phyloP scores from a whole-genome alignment of 2,888 invertebrate species.

The Margaritifera margaritifera region DNA sequence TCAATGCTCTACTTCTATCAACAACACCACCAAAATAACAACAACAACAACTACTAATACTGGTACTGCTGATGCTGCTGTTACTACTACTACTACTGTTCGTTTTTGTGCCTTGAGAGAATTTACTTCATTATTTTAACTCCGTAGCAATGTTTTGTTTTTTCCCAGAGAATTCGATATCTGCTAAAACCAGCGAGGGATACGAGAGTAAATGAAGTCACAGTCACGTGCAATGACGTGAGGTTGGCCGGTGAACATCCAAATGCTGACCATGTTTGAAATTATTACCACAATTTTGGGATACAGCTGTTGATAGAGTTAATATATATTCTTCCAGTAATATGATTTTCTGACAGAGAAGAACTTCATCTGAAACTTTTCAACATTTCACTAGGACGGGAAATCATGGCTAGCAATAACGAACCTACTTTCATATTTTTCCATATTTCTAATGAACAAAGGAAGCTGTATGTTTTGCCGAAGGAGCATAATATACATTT shows the following conservation, averaged over 20 bases:
- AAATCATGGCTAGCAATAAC: too few relatives aligned
- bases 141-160: neutral
- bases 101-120: neutral
- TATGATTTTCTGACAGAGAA: too few relatives aligned
- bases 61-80: neutral
- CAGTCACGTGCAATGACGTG: constrained; percentile 35
- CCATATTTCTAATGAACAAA: too few relatives aligned
- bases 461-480: too few relatives aligned
- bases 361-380: too few relatives aligned
- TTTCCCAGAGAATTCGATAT: constrained; percentile 47
- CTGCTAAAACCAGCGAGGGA: constrained; percentile 53
- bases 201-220: constrained; percentile 15
- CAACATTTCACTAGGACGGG: too few relatives aligned
- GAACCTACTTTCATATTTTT: too few relatives aligned
- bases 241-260: constrained; percentile 39
- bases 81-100: neutral
- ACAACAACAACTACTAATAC: too few relatives aligned
- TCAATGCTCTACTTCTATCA: too few relatives aligned
- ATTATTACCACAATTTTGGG: neutral
- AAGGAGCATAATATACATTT: too few relatives aligned
- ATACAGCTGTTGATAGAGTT: too few relatives aligned
- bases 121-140: neutral
- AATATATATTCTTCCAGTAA: too few relatives aligned
- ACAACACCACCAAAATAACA: neutral
- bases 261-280: constrained; percentile 6